These are phyloP conservation scores for Actinemys pallida DNA, from an alignment of 2,113 vertebrate genomes.

Conservation along the genomic window DNA sequence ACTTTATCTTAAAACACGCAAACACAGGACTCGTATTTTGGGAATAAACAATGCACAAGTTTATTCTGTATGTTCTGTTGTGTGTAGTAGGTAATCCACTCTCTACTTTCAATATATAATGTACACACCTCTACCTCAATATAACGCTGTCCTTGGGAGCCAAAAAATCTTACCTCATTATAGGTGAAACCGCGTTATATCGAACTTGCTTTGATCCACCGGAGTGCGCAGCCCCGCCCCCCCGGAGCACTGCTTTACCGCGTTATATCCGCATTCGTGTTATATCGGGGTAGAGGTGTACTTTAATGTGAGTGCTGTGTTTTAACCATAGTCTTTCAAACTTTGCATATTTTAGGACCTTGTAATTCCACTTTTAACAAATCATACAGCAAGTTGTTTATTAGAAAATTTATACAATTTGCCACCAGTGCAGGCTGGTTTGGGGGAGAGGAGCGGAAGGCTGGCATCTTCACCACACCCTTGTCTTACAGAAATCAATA, in stretches of 20 bases:
- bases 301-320: not conserved
- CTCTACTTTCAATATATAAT: not conserved
- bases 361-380: not conserved
- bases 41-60: not conserved
- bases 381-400: not conserved
- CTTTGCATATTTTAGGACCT: not conserved
- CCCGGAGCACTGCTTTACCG: too few species aligned
- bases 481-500: not conserved
- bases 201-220: too few species aligned
- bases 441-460: not conserved
- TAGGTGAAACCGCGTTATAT: too few species aligned
- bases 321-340: not conserved
- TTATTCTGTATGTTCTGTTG: not conserved
- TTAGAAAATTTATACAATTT: not conserved
- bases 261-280: too few species aligned
- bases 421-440: not conserved
- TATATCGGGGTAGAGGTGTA: too few species aligned
- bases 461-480: not conserved
- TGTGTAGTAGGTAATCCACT: not conserved
- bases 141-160: too few species aligned
- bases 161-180: too few species aligned
- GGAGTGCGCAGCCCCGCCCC: too few species aligned
- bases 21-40: not conserved
- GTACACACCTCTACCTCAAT: not conserved
- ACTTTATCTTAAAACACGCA: not conserved